Conservation (phyloP, 2,888 invertebrate species). For the Plebejus anna region DNA sequence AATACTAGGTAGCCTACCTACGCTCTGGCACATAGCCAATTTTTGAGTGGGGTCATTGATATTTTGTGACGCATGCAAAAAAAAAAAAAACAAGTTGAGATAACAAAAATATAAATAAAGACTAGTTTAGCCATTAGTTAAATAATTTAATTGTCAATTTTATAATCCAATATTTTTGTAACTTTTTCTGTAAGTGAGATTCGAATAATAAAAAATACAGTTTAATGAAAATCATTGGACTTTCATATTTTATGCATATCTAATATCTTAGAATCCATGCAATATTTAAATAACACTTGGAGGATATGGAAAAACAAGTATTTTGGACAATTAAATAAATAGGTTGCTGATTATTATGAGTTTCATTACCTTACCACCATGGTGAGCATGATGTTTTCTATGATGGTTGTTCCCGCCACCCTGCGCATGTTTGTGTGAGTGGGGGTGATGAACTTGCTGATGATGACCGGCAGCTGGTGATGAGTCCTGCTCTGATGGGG, state of each 20-base stretch:
- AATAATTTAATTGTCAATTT: not conserved
- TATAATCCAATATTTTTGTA: not conserved
- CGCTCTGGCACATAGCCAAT: not conserved
- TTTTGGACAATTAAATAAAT: not conserved
- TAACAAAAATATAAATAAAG: not conserved
- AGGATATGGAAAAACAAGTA: not conserved
- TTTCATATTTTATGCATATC: too few species aligned
- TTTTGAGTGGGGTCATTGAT: not conserved
- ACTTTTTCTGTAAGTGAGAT: not conserved
- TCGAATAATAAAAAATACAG: too few species aligned
- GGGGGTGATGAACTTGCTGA: slow-evolving; percentile 53
- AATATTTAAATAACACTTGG: not conserved
- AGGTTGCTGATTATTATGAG: not conserved
- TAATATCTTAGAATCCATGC: not conserved
- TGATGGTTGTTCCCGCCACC: slow-evolving; percentile 79
- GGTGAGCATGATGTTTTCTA: slow-evolving; percentile 70
- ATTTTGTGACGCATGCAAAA: not conserved
- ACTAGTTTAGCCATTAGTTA: too few species aligned
- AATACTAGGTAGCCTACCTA: not conserved
- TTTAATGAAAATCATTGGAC: too few species aligned
- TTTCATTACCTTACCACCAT: slow-evolving; percentile 70
- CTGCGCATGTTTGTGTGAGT: slow-evolving; percentile 57
- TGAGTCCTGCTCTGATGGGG: slow-evolving; percentile 36
- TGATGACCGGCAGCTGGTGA: slow-evolving; percentile 41
- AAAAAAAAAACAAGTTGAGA: not conserved